Evolutionary conservation across 2,797 vertebrate genomes (phyloP).

Genomic region (Sardinella longiceps): DNA sequence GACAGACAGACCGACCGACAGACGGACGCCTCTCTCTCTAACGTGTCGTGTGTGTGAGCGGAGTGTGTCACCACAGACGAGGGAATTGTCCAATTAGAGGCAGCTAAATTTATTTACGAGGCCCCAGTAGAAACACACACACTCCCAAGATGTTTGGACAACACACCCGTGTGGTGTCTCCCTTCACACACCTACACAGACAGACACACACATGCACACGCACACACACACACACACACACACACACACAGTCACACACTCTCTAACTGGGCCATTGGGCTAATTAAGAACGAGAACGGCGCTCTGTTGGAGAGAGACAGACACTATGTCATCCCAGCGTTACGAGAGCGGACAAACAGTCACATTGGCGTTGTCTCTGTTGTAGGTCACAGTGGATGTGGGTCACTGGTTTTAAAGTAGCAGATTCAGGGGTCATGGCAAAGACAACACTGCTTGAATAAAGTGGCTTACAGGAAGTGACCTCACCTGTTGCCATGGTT

Average conservation of each 20-base stretch:
- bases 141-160: conserved; percentile 53
- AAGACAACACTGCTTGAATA: background rate
- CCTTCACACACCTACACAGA: background rate
- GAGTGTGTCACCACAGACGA: conserved; percentile 15
- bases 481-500: background rate
- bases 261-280: conserved; percentile 60
- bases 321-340: conserved; percentile 18
- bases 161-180: background rate
- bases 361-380: background rate
- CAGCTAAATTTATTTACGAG: conserved; percentile 51
- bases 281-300: conserved; percentile 56
- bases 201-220: conserved; percentile 10
- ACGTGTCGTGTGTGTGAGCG: background rate
- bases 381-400: conserved; percentile 1
- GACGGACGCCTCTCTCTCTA: background rate
- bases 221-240: conserved; percentile 15
- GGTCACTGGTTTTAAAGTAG: background rate
- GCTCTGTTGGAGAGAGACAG: background rate
- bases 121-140: conserved; percentile 40
- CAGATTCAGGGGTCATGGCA: background rate
- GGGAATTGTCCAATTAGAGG: conserved; percentile 38
- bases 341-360: background rate
- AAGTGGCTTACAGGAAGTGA: background rate
- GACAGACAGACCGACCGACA: too few relatives aligned
- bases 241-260: background rate